Evolutionary conservation across 2,113 vertebrate genomes (phyloP), one percentile per base, ranked within the genome.

Genomic region (Condylura cristata): DNA sequence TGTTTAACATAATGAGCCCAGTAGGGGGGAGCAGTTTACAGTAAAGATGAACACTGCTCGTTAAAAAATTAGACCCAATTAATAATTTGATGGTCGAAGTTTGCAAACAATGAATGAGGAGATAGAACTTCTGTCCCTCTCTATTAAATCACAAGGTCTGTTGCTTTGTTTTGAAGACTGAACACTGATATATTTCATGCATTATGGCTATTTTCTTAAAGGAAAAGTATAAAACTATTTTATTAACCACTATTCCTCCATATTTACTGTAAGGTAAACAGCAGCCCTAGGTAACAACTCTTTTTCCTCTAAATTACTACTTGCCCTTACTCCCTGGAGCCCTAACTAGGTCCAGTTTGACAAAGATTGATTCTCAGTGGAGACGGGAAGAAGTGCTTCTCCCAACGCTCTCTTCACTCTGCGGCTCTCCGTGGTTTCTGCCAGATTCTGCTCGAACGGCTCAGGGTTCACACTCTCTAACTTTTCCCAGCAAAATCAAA

Each of bases 201-300:
- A 89, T 83, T 61, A 95, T 92, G 44, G 44, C 70, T 94, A 88
- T 95, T 95, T 94, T 97, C 65, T 95, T 95, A 75, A 90, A 96
- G 84, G 85, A 72, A 95, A 96, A 95, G 90, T 92, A 92, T 96
- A 95, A 92, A 95, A 75, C 85, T 75, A 79, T 93, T 96, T 97
- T 97, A 97, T 96, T 95, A 95, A 95, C 95, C 95, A 94, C 95
- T 78, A 32, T 76, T 86, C 78, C 82, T 95, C 61, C 91, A 82
- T 97, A 97, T 96, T 97, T 96, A 96, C 86, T 86, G 78, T 95
- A 97, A 97, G 94, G 96, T 96, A 97, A 97, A 97, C 86, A 97
- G 94, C 92, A 92, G 95, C 70, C 72, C 46, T 95, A 96, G 90
- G 95, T 97, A 96, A 97, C 95, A 93, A 88, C 96, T 96, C 96